phyloP scores from a whole-genome alignment of 1,140 invertebrate species.

The Bombus balteatus region DNA sequence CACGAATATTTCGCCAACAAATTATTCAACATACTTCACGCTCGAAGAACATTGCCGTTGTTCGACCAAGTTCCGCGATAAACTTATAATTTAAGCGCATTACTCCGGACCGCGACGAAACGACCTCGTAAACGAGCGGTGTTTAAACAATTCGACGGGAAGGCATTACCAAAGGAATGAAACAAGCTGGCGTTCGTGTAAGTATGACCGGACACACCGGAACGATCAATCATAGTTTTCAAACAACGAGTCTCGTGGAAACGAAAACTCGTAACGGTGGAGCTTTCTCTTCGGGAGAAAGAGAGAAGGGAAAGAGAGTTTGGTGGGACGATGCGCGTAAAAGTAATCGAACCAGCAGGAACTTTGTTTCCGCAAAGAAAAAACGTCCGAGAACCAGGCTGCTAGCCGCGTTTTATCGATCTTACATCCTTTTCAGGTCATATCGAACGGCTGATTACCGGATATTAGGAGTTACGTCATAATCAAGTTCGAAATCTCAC shows the following conservation, averaged over 20 bases:
- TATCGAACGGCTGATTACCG: constrained; percentile 53
- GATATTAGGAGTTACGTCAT: constrained; percentile 46
- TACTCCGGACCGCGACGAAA: not conserved
- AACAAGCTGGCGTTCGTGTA: not conserved
- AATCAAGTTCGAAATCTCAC: constrained; percentile 31
- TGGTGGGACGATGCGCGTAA: constrained; percentile 20
- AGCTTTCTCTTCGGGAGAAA: not conserved
- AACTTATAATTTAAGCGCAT: constrained; percentile 8
- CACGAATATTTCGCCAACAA: constrained; percentile 1
- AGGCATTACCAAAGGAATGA: not conserved
- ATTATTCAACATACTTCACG: constrained; percentile 1
- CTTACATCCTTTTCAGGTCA: constrained; percentile 25
- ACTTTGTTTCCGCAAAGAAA: constrained; percentile 9
- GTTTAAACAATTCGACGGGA: constrained; percentile 33
- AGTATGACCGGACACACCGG: constrained; percentile 21
- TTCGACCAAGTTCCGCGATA: constrained; percentile 19
- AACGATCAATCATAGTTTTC: constrained; percentile 47
- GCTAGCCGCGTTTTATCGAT: constrained; percentile 41
- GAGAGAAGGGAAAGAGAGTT: not conserved
- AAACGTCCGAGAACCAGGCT: not conserved
- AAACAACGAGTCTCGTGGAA: constrained; percentile 32
- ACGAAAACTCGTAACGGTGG: constrained; percentile 31
- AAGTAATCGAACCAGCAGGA: constrained; percentile 35
- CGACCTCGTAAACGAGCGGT: not conserved
- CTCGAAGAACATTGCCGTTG: constrained; percentile 5